Base-by-base conservation (phyloP, 2,888 invertebrate species). In the Mylabris sibirica region DNA sequence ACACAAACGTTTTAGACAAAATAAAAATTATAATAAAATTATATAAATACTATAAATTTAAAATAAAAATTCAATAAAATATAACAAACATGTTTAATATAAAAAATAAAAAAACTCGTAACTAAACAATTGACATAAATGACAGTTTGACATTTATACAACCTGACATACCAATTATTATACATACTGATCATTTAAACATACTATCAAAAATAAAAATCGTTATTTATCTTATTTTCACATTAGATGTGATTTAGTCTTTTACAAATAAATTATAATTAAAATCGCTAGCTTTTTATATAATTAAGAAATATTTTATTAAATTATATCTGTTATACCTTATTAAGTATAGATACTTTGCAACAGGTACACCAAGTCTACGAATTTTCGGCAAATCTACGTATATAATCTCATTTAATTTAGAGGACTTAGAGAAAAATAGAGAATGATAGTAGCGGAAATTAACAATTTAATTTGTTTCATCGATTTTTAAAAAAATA, bases 61-160 rank as follows among this genome's bases (percentile, higher is more conserved):
- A n/a, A 44, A 44, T 44, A 44, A 44, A 44, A 44, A n/a, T n/a
- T 44, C n/a, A 44, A n/a, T 44, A 44, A 44, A 17, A 17, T 17
- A 44, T 8, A 44, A 44, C n/a, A 44, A 44, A 44, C 44, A 44
- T 44, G 44, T 17, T 44, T 44, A 44, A 44, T 44, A 44, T n/a
- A 5, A 3, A 44, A 44, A 38, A 9, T 38, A 38, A 38, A 38
- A 38, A 49, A 49, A 49, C 6, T 1, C 6, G 20, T 20, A 49
- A 6, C n/a, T 6, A 49, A 49, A 49, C 49, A 49, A 49, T 20
- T 49, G 49, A 49, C 49, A 44, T 14, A 44, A 5, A 9, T 49
- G 49, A 49, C 49, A 49, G 14, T 9, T 49, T 20, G 49, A 20
- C 49, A 49, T 9, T 49, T 3, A 20, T 44, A 3, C 17, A 17